Evolutionary conservation across 2,888 invertebrate species (phyloP), one percentile per base, ranked within the genome.

Genomic region (Plebejus anna): DNA sequence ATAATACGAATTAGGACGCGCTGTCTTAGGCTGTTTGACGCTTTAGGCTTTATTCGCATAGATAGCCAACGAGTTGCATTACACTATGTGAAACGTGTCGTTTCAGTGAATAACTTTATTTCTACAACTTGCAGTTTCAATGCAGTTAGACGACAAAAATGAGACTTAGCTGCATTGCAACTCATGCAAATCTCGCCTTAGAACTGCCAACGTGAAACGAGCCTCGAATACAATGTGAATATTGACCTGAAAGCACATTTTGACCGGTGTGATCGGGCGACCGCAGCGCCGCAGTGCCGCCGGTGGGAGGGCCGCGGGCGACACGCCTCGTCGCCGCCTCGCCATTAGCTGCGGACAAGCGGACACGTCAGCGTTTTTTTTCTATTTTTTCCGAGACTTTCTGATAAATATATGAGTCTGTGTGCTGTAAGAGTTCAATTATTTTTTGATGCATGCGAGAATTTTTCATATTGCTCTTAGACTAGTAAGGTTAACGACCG

Each of bases 291-390:
- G 72, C 55, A 51, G 73, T 73, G 7, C 51, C 51, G 32, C 51
- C 73, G 51, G 73, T 16, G 16, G 32, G 1, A 13, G 47, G 47
- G 11, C 51, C 51, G 51, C 51, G 73, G 51, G 73, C 55, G 51
- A 51, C 51, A 55, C 28, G 73, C 51, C 73, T 16, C 47, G 73
- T 32, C 13, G 51, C 51, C 28, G 32, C 73, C 51, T 32, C 73
- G 73, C 47, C 47, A 55, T 73, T 73, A 73, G 73, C 73, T 73
- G 73, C 73, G 73, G 73, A 73, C 73, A 73, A 73, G 73, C 73
- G 55, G 55, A 73, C 55, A 73, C 73, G 55, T 73, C 73, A 73
- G 73, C 51, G 13, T 66, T 22, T 61, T 61, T 28, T 66, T 61
- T 61, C 28, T 61, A n/a, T 32, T 22, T 22, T 22, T 22, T 22